These are phyloP conservation scores for Athripsodes cinereus DNA, from an alignment of 2,888 invertebrate species.

Conservation along the genomic window DNA sequence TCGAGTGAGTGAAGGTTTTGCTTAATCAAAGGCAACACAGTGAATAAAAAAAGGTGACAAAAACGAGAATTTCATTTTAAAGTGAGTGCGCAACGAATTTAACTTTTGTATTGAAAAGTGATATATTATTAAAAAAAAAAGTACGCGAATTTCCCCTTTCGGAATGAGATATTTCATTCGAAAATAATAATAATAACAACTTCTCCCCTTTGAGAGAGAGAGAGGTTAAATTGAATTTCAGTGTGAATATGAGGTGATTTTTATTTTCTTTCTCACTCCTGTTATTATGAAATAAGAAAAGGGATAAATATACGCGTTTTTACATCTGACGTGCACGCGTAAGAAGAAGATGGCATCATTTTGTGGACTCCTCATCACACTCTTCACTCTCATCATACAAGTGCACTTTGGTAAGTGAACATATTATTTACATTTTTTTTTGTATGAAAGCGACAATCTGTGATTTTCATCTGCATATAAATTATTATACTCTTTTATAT, in stretches of 20 bases:
- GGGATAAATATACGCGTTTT: background rate
- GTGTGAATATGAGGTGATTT: slow-evolving; percentile 1
- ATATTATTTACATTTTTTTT: background rate
- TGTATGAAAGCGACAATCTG: too few species aligned
- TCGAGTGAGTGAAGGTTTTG: too few species aligned
- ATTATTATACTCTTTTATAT: too few species aligned
- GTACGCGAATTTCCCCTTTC: too few species aligned
- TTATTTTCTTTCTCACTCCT: background rate
- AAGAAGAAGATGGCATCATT: background rate
- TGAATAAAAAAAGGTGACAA: too few species aligned
- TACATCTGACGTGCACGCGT: background rate
- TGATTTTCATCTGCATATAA: too few species aligned
- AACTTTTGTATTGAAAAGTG: background rate
- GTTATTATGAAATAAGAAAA: background rate
- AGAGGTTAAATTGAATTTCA: slow-evolving; percentile 1
- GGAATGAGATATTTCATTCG: background rate
- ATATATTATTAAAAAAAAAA: background rate
- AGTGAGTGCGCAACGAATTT: too few species aligned
- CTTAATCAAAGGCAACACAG: too few species aligned
- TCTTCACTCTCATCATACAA: background rate
- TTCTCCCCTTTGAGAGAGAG: background rate
- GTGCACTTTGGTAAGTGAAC: slow-evolving; percentile 2
- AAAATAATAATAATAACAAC: background rate
- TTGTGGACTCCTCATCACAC: background rate
- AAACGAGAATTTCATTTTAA: too few species aligned